Conservation (phyloP, 2,797 vertebrate species). For the Phoeniculus purpureus region DNA sequence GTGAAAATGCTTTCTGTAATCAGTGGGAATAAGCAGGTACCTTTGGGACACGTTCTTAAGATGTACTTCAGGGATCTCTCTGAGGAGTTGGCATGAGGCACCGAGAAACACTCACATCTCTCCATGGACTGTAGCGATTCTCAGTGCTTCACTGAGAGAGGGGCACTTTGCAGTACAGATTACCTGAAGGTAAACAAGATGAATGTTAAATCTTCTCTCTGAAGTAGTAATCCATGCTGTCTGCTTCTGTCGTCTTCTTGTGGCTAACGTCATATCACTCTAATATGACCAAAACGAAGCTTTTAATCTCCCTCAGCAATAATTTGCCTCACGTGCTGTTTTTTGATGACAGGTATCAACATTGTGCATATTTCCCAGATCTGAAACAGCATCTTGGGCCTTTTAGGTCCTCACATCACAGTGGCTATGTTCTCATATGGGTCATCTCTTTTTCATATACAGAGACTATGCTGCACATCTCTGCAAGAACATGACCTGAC, state of each 20-base stretch:
- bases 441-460: neutral
- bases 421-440: neutral
- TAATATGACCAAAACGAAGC: neutral
- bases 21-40: neutral
- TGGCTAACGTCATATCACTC: neutral
- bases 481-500: fast-evolving
- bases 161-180: neutral
- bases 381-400: neutral
- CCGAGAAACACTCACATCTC: neutral
- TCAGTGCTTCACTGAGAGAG: neutral
- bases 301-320: neutral
- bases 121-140: neutral
- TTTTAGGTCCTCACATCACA: neutral
- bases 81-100: neutral
- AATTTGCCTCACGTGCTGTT: neutral
- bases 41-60: neutral
- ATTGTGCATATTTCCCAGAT: neutral
- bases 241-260: neutral
- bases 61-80: fast-evolving
- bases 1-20: neutral
- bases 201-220: neutral
- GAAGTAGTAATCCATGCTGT: neutral
- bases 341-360: fast-evolving
- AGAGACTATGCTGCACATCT: neutral
- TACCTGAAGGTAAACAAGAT: neutral